Conservation (phyloP, 2,888 invertebrate genomes). For the Caenorhabditis sp. region DNA sequence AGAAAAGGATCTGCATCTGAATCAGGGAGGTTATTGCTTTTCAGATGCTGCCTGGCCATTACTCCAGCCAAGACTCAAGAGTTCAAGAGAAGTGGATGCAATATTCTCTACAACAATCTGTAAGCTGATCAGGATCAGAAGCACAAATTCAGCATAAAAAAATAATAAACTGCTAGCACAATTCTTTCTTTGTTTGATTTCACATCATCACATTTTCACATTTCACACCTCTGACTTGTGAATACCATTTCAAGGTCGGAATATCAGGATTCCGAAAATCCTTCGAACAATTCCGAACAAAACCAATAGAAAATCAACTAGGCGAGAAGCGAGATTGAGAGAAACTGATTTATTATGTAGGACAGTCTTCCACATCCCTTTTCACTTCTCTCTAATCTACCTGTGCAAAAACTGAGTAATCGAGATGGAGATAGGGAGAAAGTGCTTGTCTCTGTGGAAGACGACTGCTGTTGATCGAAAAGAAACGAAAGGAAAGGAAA, state of each 20-base stretch:
- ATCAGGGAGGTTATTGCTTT: neutral
- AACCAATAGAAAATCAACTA: neutral
- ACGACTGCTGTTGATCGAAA: constrained; percentile 18
- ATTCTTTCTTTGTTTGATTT: no score
- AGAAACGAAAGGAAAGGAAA: no score
- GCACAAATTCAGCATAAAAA: no score
- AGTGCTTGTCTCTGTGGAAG: constrained; percentile 42
- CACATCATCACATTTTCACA: no score
- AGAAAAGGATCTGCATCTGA: neutral
- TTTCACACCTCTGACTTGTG: no score
- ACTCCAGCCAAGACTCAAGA: constrained; percentile 14
- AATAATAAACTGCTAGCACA: neutral
- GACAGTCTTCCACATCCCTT: constrained; percentile 10
- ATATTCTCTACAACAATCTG: constrained; percentile 14
- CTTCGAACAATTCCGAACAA: no score
- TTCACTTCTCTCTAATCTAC: constrained; percentile 17
- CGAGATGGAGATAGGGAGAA: constrained; percentile 26
- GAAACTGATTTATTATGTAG: constrained; percentile 48
- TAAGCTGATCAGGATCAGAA: no score
- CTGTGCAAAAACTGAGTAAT: constrained; percentile 51
- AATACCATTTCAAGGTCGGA: no score
- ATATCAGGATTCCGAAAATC: no score
- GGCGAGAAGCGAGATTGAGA: neutral
- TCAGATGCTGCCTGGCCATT: constrained; percentile 16
- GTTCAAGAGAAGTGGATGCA: constrained; percentile 17